phyloP scores from a whole-genome alignment of 2,888 invertebrate genomes.

The Erannis defoliaria region DNA sequence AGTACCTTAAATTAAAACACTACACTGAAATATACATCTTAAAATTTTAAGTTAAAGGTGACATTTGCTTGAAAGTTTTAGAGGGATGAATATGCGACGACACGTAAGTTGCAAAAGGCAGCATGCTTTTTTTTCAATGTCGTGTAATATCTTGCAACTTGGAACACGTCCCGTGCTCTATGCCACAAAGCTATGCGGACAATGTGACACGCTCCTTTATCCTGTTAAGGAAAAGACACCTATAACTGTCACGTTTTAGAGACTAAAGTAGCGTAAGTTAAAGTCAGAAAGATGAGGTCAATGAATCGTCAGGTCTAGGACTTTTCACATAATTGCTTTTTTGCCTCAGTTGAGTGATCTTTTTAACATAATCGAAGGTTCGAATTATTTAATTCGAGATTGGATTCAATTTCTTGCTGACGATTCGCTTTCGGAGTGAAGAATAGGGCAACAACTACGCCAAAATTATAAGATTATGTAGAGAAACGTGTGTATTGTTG shows the following conservation, averaged over 20 bases:
- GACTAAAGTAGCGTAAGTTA: background rate
- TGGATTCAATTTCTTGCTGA: background rate
- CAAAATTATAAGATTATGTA: too few relatives aligned
- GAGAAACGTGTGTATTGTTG: too few relatives aligned
- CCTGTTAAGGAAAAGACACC: conserved; percentile 12
- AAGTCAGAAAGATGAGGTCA: conserved; percentile 18
- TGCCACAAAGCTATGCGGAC: conserved; percentile 55
- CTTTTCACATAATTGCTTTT: conserved; percentile 33
- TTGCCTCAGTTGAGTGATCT: conserved; percentile 38
- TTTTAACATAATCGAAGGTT: conserved; percentile 38
- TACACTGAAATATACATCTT: conserved; percentile 32
- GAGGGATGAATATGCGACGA: conserved; percentile 63
- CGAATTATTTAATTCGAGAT: conserved; percentile 14
- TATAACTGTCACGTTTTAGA: background rate
- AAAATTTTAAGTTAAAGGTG: conserved; percentile 34
- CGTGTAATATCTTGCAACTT: conserved; percentile 66
- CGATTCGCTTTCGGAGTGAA: background rate
- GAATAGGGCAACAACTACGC: too few relatives aligned
- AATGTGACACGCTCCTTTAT: conserved; percentile 46
- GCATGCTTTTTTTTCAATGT: conserved; percentile 57
- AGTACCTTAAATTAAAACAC: conserved; percentile 17
- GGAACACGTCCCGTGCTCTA: conserved; percentile 63
- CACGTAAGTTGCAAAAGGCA: conserved; percentile 60
- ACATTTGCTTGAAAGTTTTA: conserved; percentile 36
- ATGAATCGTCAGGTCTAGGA: conserved; percentile 24